Percentiles rank a stretch among this genome's conserved stretches.
phyloP scores from a whole-genome alignment of 2,888 invertebrate species.

The Dynastes tityus region DNA sequence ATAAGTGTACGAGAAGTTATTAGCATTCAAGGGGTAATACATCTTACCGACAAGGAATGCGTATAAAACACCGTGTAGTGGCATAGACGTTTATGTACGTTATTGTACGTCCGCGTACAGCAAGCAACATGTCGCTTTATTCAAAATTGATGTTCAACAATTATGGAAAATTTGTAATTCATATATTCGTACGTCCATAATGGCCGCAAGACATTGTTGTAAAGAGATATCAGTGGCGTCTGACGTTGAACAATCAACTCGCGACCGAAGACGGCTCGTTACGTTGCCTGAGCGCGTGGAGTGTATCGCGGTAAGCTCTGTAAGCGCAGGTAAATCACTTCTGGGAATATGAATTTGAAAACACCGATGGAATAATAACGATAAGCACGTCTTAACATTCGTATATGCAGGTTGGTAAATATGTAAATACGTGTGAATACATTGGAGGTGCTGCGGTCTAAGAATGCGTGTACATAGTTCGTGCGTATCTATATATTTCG shows the following conservation, averaged over 20 bases:
- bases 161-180: slow-evolving; percentile 44
- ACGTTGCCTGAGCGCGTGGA: neutral
- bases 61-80: slow-evolving; percentile 18
- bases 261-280: neutral
- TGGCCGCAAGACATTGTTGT: slow-evolving; percentile 18
- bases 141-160: slow-evolving; percentile 37
- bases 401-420: neutral
- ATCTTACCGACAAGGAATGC: slow-evolving; percentile 36
- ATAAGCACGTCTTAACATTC: slow-evolving; percentile 2
- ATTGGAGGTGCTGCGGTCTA: neutral
- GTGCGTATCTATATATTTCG: slow-evolving; percentile 1
- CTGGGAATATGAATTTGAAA: slow-evolving; percentile 36
- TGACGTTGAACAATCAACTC: slow-evolving; percentile 8
- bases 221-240: slow-evolving; percentile 10
- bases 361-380: slow-evolving; percentile 38
- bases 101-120: neutral
- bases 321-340: slow-evolving; percentile 31
- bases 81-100: neutral
- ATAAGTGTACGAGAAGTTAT: neutral
- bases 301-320: neutral
- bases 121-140: slow-evolving; percentile 17
- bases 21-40: slow-evolving; percentile 13
- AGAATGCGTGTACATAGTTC: neutral
- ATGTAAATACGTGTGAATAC: neutral
- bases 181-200: slow-evolving; percentile 33